Base-by-base conservation (phyloP, 2,797 vertebrate species). In the Sardinella longiceps region DNA sequence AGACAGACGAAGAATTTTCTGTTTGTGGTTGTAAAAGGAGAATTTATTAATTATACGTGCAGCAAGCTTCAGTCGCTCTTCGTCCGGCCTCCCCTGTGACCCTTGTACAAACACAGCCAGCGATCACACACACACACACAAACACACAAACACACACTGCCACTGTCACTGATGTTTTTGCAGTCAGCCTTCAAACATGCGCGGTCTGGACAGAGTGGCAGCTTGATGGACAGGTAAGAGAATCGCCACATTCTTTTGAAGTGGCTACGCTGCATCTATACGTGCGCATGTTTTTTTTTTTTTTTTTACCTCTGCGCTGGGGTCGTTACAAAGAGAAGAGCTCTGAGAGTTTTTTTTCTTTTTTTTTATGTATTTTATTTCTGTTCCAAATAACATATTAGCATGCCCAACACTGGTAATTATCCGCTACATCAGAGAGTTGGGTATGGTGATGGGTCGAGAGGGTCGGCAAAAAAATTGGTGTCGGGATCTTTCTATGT, bases 241-340 rank as follows among this genome's bases (percentile, higher is more conserved):
- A 56, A 81, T 39, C 20, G 20, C 10, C 60, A 81, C 46, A 33
- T 77, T 39, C 63, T 48, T 23, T 46, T 58, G 28, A 46, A 74
- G 23, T 3, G 3, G 15, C 30, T 30, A 46, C 43, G 43, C 23
- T 5, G 14, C 25, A 66, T 15, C 60, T 33, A 66, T 15, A 70
- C 33, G 70, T 77, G 33, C 23, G 9, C 6, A 45, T 70, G 86
- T 81, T 86, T 82, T 53, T 53, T 53, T 5, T 9, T 4, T 58
- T 56, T 81, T 86, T 82, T 53, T 53, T 53, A 23, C 20, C 3
- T 58, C 48, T 60, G 7, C 14, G 25, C 56, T 25, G 56, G n/a
- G n/a, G 7, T 25, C 23, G 56, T 60, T 25, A 25, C n/a, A 60
- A 60, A 60, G n/a, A 60, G 23, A 60, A 60, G 6, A 60, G n/a